phyloP scores from a whole-genome alignment of 2,797 vertebrate genomes.

The Epinephelus awoara region DNA sequence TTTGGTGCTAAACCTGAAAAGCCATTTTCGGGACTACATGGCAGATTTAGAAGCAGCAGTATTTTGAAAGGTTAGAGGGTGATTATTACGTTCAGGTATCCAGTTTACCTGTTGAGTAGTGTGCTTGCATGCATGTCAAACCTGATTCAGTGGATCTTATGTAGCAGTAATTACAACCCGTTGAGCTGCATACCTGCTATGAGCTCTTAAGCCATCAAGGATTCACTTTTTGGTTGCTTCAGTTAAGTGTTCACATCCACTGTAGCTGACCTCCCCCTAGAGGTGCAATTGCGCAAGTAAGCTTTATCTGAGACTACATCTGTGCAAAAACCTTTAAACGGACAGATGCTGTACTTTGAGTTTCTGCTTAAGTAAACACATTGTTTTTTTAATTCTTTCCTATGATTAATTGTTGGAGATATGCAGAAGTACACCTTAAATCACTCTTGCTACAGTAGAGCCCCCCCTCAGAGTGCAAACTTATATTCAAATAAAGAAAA shows the following conservation, averaged over 20 bases:
- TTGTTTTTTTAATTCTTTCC: background rate
- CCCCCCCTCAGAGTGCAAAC: background rate
- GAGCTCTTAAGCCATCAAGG: background rate
- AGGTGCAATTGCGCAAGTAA: conserved; percentile 34
- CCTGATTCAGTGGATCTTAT: background rate
- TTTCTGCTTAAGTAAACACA: background rate
- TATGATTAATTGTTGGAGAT: background rate
- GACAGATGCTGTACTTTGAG: background rate
- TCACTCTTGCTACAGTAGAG: background rate
- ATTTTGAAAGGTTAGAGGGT: background rate
- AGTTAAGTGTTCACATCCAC: background rate
- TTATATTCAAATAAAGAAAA: background rate
- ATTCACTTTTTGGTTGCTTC: background rate
- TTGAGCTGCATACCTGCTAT: background rate
- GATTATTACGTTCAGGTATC: background rate
- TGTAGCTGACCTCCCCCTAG: conserved; percentile 24
- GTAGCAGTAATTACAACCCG: conserved; percentile 3
- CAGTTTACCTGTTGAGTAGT: background rate
- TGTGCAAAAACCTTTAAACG: background rate
- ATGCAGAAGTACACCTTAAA: background rate
- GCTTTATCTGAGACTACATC: conserved; percentile 3
- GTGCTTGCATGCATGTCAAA: background rate
- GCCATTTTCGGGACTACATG: background rate
- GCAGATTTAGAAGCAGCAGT: conserved; percentile 12
- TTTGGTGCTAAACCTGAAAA: conserved; percentile 26